Evolutionary conservation across 1,140 invertebrate species (phyloP).

Genomic region (Drusus annulatus): DNA sequence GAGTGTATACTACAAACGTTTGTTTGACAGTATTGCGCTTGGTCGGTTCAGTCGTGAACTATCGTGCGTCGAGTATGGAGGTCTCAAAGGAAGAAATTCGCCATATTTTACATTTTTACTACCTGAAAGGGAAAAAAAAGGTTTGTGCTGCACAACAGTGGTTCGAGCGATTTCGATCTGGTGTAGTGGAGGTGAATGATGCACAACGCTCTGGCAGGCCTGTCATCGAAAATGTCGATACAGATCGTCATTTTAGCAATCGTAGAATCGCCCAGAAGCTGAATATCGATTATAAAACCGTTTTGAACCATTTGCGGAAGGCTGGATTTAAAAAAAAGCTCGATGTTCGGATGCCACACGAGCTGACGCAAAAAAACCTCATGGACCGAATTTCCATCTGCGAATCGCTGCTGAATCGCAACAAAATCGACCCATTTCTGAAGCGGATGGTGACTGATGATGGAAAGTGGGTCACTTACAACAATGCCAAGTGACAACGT

Average conservation of each 20-base stretch:
- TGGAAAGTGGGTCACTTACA: conserved; percentile 2
- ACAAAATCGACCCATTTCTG: conserved; percentile 34
- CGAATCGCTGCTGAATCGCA: conserved; percentile 28
- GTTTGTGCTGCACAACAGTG: conserved; percentile 15
- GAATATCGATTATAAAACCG: conserved; percentile 22
- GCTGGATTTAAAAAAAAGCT: conserved; percentile 14
- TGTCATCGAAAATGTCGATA: conserved; percentile 19
- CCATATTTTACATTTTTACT: conserved; percentile 30
- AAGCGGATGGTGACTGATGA: conserved; percentile 22
- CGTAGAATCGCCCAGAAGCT: conserved; percentile 14
- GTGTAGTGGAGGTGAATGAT: conserved; percentile 25
- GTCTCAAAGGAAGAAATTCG: conserved; percentile 28
- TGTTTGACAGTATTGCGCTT: conserved; percentile 45
- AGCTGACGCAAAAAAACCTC: conserved; percentile 30
- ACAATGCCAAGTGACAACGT: too few relatives aligned
- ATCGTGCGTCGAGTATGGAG: conserved; percentile 27
- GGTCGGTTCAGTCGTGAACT: conserved; percentile 53
- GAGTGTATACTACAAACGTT: conserved; percentile 17
- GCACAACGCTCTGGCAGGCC: conserved; percentile 5
- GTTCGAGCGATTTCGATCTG: conserved; percentile 11
- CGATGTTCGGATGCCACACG: conserved; percentile 18
- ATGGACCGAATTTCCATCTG: conserved; percentile 22
- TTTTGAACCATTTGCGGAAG: conserved; percentile 26
- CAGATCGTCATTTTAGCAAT: too few relatives aligned
- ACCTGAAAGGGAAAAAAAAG: conserved; percentile 24